phyloP scores from a whole-genome alignment of 2,113 vertebrate genomes.

The Mixornis gularis region DNA sequence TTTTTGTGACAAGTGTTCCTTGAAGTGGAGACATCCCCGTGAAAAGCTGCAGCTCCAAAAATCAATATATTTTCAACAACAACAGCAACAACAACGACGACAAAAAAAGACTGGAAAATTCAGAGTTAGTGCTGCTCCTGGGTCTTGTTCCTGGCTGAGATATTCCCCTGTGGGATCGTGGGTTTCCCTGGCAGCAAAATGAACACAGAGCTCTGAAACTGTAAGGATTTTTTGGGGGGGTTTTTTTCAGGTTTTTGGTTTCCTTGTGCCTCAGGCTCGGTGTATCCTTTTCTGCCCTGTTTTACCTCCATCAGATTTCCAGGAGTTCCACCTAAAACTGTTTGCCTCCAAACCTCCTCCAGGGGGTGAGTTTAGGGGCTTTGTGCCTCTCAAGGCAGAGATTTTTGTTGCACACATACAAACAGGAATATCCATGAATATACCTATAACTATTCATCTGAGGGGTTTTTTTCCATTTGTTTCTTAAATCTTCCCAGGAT shows the following conservation, averaged over 20 bases:
- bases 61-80: background rate
- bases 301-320: background rate
- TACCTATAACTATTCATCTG: too few relatives aligned
- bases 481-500: background rate
- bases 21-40: background rate
- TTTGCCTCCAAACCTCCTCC: background rate
- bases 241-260: background rate
- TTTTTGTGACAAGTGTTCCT: background rate
- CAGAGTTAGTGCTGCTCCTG: background rate
- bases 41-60: background rate
- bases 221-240: background rate
- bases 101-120: background rate
- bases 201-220: background rate
- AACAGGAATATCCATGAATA: background rate
- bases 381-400: rapidly evolving
- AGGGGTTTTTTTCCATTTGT: background rate
- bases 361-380: background rate
- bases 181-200: background rate
- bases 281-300: background rate
- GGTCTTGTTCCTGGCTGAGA: background rate
- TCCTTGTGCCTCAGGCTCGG: background rate
- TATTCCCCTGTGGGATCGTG: rapidly evolving
- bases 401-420: rapidly evolving
- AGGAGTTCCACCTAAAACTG: background rate
- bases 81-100: background rate